Base-by-base conservation (phyloP, 2,113 vertebrate species). In the Elephantulus edwardii region DNA sequence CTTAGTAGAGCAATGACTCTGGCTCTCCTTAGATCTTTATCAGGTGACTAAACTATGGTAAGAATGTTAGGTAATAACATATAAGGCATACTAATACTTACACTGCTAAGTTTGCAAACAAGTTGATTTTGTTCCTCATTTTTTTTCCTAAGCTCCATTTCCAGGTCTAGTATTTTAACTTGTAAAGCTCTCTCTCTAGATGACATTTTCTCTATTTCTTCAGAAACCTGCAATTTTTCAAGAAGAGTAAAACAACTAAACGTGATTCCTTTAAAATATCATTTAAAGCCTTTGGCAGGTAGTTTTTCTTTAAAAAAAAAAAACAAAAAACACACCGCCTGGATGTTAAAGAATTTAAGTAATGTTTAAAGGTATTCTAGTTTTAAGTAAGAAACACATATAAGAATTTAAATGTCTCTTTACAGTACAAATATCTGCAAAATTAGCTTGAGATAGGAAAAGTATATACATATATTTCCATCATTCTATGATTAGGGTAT, bases 81-180 rank as follows among this genome's bases (percentile, higher is more conserved):
- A 48, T 64, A 86, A 93, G 48, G 6, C 80, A 86, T 30, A 81
- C 40, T 84, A 91, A 93, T 95, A 97, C 97, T 97, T 86, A 98
- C 98, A 76, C 9, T 91, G 52, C 96, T 92, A 71, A 97, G 91
- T 71, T 83, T 80, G 77, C 26, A 95, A 81, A 97, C 94, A 86
- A 99, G 97, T 52, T 97, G 93, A 3, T 96, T 97, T 88, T 98
- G 97, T 86, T 98, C 98, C 66, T 98, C 97, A 28, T 97, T 97
- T 76, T 83, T 95, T 91, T 96, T 95, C 94, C 95, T 98, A 92
- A 98, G 97, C 95, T 99, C 98, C 28, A 96, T 95, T 96, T 98
- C 98, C 91, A 99, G 97, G 93, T 96, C 91, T 56, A 97, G 83
- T 94, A 99, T 96, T 97, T 98, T 98, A 85, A 86, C 91, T 95